Base-by-base conservation (phyloP, 2,888 invertebrate species). In the Leucophenga montana region DNA sequence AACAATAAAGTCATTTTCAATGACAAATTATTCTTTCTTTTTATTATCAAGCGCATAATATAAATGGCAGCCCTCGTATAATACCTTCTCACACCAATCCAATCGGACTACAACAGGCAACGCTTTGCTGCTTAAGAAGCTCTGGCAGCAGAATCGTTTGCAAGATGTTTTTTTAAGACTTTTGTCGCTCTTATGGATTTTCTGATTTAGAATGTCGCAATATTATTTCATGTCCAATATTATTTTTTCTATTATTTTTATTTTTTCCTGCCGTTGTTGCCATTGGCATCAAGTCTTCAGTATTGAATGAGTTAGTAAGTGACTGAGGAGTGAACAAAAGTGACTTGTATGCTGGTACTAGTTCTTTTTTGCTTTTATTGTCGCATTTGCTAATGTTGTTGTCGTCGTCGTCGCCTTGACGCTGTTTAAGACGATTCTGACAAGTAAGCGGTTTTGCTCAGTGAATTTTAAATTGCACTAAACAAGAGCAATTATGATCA, bases 191-290 rank as follows among this genome's bases (percentile, higher is more conserved):
- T 39, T 61, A 61, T 61, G 61, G 61, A 53, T 65, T 53, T 65
- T 20, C 65, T 65, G 50, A 27, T 65, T 65, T 16, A 65, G 65
- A 50, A 65, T 61, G 61, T 53, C 65, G 65, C 53, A 50, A 65
- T 48, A n/a, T 57, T 57, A 14, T 31, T 31, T 22, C 20, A 9
- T 57, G n/a, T 57, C 18, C 57, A 57, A 39, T 39, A 39, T 11
- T 39, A 22, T 64, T 64, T 14, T 59, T 31, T 31, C 16, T 31
- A n/a, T 59, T 59, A 31, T 62, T 18, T 62, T 44, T 18, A 8
- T 44, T 39, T 62, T 16, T 39, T 20, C 44, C 31, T 57, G 11
- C 2, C 44, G 6, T 50, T 50, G 50, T 65, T 65, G 48, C 48
- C 53, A 65, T 65, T 65, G 48, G 48, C 53, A 65, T 53, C 33